Conservation (phyloP, 2,113 vertebrate genomes). For the Bettongia penicillata region DNA sequence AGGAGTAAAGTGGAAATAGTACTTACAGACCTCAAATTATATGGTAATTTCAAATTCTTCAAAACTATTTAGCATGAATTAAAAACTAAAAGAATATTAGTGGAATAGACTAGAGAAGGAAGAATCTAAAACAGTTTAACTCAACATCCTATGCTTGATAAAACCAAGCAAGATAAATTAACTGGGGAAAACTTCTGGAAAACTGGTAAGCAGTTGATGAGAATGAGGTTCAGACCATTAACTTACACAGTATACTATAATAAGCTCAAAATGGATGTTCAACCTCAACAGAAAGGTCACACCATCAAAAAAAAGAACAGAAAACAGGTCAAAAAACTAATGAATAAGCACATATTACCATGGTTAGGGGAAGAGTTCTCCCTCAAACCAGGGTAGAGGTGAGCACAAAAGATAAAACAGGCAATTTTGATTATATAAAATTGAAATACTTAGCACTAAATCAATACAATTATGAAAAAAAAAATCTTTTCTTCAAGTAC, state of each 20-base stretch:
- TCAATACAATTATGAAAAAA: not conserved
- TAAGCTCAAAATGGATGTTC: not conserved
- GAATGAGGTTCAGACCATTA: too few relatives aligned
- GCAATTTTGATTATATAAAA: not conserved
- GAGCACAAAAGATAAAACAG: not conserved
- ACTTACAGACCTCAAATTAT: too few relatives aligned
- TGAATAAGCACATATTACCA: not conserved
- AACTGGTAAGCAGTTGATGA: not conserved
- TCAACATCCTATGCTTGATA: not conserved
- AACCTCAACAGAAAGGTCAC: not conserved
- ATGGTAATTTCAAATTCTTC: too few relatives aligned
- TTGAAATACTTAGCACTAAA: not conserved
- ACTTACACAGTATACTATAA: not conserved
- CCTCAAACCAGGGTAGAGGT: not conserved
- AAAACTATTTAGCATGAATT: too few relatives aligned
- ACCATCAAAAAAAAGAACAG: not conserved
- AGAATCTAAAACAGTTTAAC: too few relatives aligned
- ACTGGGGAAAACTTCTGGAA: not conserved
- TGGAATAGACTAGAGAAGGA: too few relatives aligned
- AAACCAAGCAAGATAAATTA: not conserved
- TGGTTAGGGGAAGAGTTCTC: not conserved
- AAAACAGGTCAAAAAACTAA: not conserved
- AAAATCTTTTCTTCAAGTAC: not conserved
- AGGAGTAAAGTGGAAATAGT: too few relatives aligned
- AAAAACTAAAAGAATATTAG: too few relatives aligned